These are phyloP conservation scores for Conops quadrifasciatus DNA, from an alignment of 2,888 invertebrate species.

Conservation along the genomic window DNA sequence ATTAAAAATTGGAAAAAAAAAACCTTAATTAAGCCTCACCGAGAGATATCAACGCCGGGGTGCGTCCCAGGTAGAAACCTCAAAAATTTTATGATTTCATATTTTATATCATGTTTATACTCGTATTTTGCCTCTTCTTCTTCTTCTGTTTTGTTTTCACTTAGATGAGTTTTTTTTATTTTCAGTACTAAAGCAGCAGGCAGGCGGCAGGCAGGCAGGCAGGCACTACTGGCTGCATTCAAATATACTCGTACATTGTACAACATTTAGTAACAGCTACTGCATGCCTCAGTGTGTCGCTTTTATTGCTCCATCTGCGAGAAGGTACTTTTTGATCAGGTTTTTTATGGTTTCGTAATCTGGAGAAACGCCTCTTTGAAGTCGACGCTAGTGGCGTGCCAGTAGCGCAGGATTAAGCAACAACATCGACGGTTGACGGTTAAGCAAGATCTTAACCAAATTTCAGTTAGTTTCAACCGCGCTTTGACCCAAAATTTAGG, in stretches of 20 bases:
- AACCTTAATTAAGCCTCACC: constrained; percentile 1
- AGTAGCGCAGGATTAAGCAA: constrained; percentile 5
- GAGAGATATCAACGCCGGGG: neutral
- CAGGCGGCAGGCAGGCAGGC: too few species aligned
- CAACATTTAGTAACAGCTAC: neutral
- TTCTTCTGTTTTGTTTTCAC: neutral
- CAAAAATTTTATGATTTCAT: constrained; percentile 25
- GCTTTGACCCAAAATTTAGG: neutral
- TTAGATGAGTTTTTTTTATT: constrained; percentile 10
- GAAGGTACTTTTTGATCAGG: neutral
- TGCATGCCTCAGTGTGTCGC: constrained; percentile 8
- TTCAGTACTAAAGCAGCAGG: neutral
- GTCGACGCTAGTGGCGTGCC: neutral
- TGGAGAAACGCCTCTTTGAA: constrained; percentile 16
- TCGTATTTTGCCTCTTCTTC: neutral
- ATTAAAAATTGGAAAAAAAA: constrained; percentile 16
- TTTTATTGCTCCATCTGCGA: constrained; percentile 3
- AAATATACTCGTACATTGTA: too few species aligned
- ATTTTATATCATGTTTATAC: constrained; percentile 6
- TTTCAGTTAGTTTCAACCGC: neutral
- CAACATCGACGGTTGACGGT: neutral
- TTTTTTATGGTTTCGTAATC: neutral
- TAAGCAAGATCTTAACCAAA: neutral
- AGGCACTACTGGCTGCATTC: neutral
- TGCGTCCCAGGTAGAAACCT: constrained; percentile 15